phyloP scores from a whole-genome alignment of 2,113 vertebrate genomes.

The Camelus dromedarius region DNA sequence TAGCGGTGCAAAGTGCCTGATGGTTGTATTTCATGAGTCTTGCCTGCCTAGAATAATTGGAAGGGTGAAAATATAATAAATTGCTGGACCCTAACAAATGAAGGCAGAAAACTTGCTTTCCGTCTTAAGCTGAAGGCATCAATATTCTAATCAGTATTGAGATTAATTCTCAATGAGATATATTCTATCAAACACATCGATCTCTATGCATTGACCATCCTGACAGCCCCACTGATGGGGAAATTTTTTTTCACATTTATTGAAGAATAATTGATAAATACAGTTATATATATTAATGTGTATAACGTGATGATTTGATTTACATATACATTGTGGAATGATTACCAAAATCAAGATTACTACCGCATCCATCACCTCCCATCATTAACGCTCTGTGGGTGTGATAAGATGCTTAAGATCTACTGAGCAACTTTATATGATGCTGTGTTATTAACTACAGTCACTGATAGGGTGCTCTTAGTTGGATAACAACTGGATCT shows the following conservation, averaged over 20 bases:
- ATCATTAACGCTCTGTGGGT: not conserved
- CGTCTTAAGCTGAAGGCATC: not conserved
- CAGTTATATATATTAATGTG: not conserved
- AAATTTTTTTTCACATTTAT: not conserved
- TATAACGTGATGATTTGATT: not conserved
- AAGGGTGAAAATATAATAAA: conserved; percentile 3
- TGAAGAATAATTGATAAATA: not conserved
- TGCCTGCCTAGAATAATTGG: not conserved
- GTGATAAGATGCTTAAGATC: not conserved
- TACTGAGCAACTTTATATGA: not conserved
- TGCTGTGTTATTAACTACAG: not conserved
- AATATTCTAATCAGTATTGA: not conserved
- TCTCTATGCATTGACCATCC: not conserved
- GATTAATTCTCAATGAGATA: not conserved
- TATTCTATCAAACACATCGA: not conserved
- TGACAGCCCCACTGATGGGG: not conserved
- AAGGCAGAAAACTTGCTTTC: not conserved
- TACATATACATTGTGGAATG: not conserved
- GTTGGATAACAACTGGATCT: not conserved
- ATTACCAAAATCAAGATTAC: not conserved
- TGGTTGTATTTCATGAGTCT: not conserved
- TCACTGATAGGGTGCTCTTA: not conserved
- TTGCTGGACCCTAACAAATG: not conserved
- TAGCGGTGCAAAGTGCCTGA: too few species aligned
- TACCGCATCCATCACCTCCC: not conserved